Percentiles rank a stretch among this genome's conserved stretches.
phyloP scores from a whole-genome alignment of 2,113 vertebrate genomes.

The Cygnus buccinator region DNA sequence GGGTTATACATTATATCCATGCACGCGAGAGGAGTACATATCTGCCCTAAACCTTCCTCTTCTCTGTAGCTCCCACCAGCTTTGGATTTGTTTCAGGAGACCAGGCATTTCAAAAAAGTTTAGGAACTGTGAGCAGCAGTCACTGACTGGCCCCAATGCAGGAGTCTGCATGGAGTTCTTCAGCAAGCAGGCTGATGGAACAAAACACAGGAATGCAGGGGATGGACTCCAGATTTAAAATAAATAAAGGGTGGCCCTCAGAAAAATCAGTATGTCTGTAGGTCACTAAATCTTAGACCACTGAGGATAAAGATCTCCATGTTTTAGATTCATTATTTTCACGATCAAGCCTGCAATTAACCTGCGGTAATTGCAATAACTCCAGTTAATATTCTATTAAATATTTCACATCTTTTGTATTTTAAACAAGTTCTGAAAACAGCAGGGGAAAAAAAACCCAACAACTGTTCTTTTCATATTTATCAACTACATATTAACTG shows the following conservation, averaged over 20 bases:
- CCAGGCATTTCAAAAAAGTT: background rate
- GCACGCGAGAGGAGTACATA: background rate
- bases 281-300: background rate
- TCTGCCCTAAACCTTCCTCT: background rate
- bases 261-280: background rate
- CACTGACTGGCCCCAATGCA: background rate
- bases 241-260: background rate
- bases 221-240: background rate
- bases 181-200: background rate
- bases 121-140: background rate
- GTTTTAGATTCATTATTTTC: background rate
- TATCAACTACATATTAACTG: background rate
- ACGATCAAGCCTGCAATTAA: background rate
- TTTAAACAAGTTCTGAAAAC: background rate
- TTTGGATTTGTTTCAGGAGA: background rate
- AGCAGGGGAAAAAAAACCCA: background rate
- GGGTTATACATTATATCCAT: background rate
- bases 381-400: background rate
- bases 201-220: background rate
- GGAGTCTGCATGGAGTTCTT: fast-evolving
- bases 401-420: background rate
- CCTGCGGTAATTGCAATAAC: background rate
- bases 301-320: background rate
- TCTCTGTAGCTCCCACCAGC: background rate
- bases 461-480: background rate